A percentile compares a stretch with the other conserved stretches of the same genome.
Evolutionary conservation across 2,888 invertebrate species (phyloP).

Genomic region (Drosophila atripex): DNA sequence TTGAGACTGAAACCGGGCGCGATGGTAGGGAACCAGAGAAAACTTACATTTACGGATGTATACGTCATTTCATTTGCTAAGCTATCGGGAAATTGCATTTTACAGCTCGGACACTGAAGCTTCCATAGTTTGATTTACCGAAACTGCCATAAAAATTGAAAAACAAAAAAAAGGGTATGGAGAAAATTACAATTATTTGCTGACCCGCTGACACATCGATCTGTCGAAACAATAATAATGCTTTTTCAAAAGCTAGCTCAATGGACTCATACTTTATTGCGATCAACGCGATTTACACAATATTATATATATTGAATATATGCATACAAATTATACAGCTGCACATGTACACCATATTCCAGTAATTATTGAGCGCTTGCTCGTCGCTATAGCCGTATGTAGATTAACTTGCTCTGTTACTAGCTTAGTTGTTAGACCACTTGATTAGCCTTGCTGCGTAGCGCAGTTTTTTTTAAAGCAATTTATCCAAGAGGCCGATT

Average conservation of each 20-base stretch:
- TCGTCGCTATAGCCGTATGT: constrained; percentile 47
- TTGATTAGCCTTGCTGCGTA: constrained; percentile 58
- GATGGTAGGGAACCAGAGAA: constrained; percentile 21
- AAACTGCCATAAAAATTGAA: constrained; percentile 46
- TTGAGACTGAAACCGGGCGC: constrained; percentile 51
- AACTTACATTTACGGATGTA: neutral
- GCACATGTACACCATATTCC: constrained; percentile 18
- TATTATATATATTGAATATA: constrained; percentile 18
- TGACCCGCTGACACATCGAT: constrained; percentile 2
- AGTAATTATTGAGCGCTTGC: constrained; percentile 41
- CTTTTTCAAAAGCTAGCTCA: constrained; percentile 30
- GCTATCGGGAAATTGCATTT: constrained; percentile 14
- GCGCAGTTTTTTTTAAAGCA: constrained; percentile 36
- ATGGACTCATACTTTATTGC: constrained; percentile 45
- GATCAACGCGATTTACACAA: constrained; percentile 19
- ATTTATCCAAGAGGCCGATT: constrained; percentile 40
- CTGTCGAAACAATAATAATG: constrained; percentile 18
- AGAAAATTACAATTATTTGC: constrained; percentile 24
- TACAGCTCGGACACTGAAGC: constrained; percentile 4
- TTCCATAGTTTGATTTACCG: constrained; percentile 8
- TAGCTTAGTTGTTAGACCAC: constrained; percentile 41
- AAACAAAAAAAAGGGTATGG: constrained; percentile 5
- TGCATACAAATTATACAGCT: constrained; percentile 10
- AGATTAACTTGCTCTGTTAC: constrained; percentile 63
- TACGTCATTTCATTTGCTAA: constrained; percentile 27